These are phyloP conservation scores for Nestor notabilis DNA, from an alignment of 2,113 vertebrate species.

Conservation along the genomic window DNA sequence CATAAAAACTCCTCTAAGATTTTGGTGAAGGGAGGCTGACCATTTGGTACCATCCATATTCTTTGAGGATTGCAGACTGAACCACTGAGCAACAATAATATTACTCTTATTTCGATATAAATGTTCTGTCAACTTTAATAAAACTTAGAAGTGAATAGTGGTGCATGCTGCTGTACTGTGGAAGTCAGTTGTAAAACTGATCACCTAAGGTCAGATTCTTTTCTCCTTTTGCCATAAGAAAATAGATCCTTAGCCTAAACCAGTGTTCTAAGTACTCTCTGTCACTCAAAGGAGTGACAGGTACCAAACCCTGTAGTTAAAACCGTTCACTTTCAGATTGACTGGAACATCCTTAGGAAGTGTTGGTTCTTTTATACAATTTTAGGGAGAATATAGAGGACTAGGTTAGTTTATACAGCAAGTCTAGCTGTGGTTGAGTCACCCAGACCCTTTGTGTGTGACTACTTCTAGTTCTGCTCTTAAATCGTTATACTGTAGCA, in stretches of 20 bases:
- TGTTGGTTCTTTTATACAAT: fast-evolving
- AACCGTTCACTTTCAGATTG: background rate
- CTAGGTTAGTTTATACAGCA: background rate
- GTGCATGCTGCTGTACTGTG: background rate
- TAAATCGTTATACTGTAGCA: background rate
- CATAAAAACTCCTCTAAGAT: background rate
- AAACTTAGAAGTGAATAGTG: background rate
- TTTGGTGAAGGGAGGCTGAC: background rate
- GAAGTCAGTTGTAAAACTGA: background rate
- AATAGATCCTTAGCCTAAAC: fast-evolving
- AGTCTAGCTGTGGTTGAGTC: background rate
- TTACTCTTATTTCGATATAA: background rate
- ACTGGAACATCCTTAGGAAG: background rate
- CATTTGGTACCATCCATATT: background rate
- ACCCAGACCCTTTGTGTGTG: background rate
- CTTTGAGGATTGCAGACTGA: background rate
- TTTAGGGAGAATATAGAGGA: background rate
- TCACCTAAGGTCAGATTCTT: background rate
- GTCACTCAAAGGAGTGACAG: background rate
- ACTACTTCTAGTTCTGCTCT: background rate
- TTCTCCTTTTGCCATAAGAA: background rate
- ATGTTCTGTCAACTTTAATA: background rate
- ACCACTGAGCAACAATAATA: background rate
- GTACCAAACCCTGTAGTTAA: fast-evolving
- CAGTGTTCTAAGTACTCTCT: background rate